Evolutionary conservation across 2,797 vertebrate genomes (phyloP), one percentile per base, ranked within the genome.

Genomic region (Tolypeutes matacus): DNA sequence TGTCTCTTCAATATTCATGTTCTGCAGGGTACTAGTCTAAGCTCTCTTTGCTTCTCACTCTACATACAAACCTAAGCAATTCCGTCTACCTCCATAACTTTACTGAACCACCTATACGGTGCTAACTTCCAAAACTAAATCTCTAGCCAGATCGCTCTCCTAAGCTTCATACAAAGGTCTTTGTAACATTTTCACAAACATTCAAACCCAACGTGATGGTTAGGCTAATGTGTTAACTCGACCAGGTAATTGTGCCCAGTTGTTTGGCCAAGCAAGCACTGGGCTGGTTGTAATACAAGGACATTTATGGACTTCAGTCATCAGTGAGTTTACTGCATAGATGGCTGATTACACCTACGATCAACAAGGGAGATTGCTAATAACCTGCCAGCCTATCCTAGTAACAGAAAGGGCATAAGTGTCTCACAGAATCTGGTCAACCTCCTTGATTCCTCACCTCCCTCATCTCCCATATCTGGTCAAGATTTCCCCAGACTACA

Each of bases 161-260:
- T 53, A 60, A 76, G 72, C 49, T 81, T 91, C 29, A 60, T 87
- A 91, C 67, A 72, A 86, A 60, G n/a, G 34, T 29, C 81, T 73
- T 9, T 25, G 18, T 39, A 56, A 76, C 34, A 85, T 53, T 56
- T 67, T 80, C 80, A 78, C 29, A 64, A 82, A 73, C 10, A 69
- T 46, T 58, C 67, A 91, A 73, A 78, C 56, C 62, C 76, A 58
- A 39, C 7, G 39, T 39, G 39, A 39, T 39, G 4, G 39, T 39
- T 39, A 39, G 39, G 39, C 39, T 39, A 39, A 39, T 39, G 39
- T 39, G 39, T 39, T 7, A 39, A 39, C 39, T 39, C 39, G 39
- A 39, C 39, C 39, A 39, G 39, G 39, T 39, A 39, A 39, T 39
- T 39, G 39, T 39, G 39, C 39, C 39, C 39, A 39, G 39, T 39